Percentiles rank a stretch among this genome's conserved stretches.
Evolutionary conservation across 1,140 invertebrate genomes (phyloP).

Genomic region (Homalodisca vitripennis): DNA sequence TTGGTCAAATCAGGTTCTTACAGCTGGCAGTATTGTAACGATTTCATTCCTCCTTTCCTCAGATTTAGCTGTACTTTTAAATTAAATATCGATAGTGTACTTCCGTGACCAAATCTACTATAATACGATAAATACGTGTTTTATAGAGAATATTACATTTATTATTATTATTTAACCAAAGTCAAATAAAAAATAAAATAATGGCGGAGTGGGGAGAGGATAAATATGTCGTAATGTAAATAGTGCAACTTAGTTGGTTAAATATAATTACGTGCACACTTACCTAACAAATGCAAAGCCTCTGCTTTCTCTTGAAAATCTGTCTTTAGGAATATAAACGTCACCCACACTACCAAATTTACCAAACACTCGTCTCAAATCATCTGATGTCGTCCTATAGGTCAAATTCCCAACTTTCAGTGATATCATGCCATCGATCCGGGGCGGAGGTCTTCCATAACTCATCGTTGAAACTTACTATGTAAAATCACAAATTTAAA

Average conservation of each 20-base stretch:
- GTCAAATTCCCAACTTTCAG: slow-evolving; percentile 98
- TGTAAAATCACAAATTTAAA: background rate
- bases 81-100: too few relatives aligned
- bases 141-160: too few relatives aligned
- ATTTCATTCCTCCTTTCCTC: too few relatives aligned
- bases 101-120: too few relatives aligned
- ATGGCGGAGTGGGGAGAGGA: background rate
- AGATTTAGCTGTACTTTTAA: too few relatives aligned
- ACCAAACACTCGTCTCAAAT: slow-evolving; percentile 91
- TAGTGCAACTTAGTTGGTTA: background rate
- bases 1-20: too few relatives aligned
- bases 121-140: too few relatives aligned
- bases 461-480: slow-evolving; percentile 59
- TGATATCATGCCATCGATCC: slow-evolving; percentile 95
- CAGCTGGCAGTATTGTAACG: too few relatives aligned
- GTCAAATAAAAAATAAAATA: too few relatives aligned
- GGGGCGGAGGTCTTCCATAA: slow-evolving; percentile 85
- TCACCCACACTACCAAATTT: slow-evolving; percentile 97
- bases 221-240: background rate
- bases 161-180: too few relatives aligned
- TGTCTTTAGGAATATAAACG: slow-evolving; percentile 96
- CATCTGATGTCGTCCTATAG: slow-evolving; percentile 93
- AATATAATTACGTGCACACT: slow-evolving; percentile 40
- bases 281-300: slow-evolving; percentile 97
- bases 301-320: slow-evolving; percentile 90